These are phyloP conservation scores for Pinna nobilis DNA, from an alignment of 1,140 invertebrate genomes.

Conservation along the genomic window DNA sequence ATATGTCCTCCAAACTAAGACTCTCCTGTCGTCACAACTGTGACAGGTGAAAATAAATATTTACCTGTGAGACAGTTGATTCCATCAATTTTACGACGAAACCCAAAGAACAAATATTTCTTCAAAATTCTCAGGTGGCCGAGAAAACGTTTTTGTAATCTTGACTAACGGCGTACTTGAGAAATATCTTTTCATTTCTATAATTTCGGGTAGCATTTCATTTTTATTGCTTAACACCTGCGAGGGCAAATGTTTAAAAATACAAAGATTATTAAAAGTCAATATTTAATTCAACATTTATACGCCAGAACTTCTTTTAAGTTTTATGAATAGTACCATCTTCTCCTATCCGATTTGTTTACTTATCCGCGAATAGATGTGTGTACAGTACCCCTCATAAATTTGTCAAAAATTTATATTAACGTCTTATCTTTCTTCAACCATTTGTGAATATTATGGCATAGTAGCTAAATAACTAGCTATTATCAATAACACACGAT, in stretches of 20 bases:
- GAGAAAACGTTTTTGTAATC: no score
- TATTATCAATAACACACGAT: background rate
- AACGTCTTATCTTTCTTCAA: constrained; percentile 26
- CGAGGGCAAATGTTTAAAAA: constrained; percentile 25
- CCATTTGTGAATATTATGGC: constrained; percentile 17
- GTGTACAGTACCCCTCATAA: constrained; percentile 37
- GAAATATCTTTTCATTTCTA: no score
- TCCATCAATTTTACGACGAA: no score
- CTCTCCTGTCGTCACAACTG: no score
- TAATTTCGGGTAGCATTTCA: no score
- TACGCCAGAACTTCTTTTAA: constrained; percentile 11
- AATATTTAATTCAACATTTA: constrained; percentile 30
- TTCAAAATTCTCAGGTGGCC: no score
- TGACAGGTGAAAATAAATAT: no score
- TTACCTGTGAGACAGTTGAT: no score
- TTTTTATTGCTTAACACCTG: constrained; percentile 12
- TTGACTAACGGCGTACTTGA: no score
- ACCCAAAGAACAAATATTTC: no score
- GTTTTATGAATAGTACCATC: constrained; percentile 1
- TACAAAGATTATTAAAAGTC: constrained; percentile 28
- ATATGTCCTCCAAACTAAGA: no score
- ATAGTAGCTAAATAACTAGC: constrained; percentile 12
- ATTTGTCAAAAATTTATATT: constrained; percentile 41
- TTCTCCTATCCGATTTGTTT: constrained; percentile 11
- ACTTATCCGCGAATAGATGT: constrained; percentile 25